phyloP scores from a whole-genome alignment of 1,140 invertebrate species.

The Camponotus floridanus region DNA sequence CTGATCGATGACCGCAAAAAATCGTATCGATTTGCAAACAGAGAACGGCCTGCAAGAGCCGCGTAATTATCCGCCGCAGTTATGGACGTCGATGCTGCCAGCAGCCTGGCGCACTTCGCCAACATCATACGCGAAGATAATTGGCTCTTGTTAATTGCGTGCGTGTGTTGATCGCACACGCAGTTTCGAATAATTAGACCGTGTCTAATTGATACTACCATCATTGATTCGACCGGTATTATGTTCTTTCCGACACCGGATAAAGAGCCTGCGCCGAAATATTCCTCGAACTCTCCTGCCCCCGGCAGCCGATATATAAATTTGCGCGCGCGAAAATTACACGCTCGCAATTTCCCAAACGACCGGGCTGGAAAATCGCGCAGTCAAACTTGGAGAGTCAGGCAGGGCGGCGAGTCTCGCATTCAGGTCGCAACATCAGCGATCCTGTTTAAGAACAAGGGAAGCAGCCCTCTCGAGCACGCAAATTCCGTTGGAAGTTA shows the following conservation, averaged over 20 bases:
- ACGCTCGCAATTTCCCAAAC: conserved; percentile 41
- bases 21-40: conserved; percentile 52
- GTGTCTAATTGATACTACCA: conserved; percentile 46
- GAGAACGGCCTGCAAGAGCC: conserved; percentile 13
- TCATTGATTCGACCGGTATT: not conserved
- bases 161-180: not conserved
- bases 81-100: conserved; percentile 58
- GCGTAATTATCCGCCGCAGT: conserved; percentile 65
- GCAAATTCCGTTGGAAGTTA: conserved; percentile 56
- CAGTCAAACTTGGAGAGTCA: conserved; percentile 47
- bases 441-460: conserved; percentile 55
- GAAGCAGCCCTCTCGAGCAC: conserved; percentile 39
- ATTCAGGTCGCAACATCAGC: conserved; percentile 56
- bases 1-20: conserved; percentile 57
- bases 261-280: not conserved
- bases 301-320: not conserved
- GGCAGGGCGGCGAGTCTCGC: not conserved
- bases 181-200: conserved; percentile 59
- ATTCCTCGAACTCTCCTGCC: not conserved
- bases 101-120: not conserved
- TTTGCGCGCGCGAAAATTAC: conserved; percentile 30
- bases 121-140: conserved; percentile 41
- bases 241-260: not conserved
- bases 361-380: conserved; percentile 40
- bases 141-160: conserved; percentile 42